phyloP scores from a whole-genome alignment of 2,888 invertebrate genomes.

The Hirtodrosophila histrioides region DNA sequence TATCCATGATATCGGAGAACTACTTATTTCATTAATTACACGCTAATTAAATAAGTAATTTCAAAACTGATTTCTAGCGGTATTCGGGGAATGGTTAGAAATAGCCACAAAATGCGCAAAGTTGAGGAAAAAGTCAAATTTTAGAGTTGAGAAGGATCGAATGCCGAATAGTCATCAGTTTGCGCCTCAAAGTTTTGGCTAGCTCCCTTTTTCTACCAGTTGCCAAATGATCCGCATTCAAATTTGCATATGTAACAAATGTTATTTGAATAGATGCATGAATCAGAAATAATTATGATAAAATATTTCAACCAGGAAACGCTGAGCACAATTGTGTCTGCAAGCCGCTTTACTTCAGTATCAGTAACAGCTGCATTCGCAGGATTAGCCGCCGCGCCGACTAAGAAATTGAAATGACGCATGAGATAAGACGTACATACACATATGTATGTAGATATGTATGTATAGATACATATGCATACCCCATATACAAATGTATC shows the following conservation, averaged over 20 bases:
- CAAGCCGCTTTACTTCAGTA: constrained; percentile 11
- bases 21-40: too few relatives aligned
- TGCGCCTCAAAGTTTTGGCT: background rate
- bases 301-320: background rate
- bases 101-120: too few relatives aligned
- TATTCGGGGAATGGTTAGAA: too few relatives aligned
- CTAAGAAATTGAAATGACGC: constrained; percentile 41
- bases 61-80: too few relatives aligned
- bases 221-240: constrained; percentile 3
- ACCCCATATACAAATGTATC: constrained; percentile 5
- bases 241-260: constrained; percentile 6
- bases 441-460: too few relatives aligned
- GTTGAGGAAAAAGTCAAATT: too few relatives aligned
- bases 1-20: too few relatives aligned
- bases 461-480: constrained; percentile 12
- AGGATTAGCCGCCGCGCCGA: constrained; percentile 10
- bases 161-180: too few relatives aligned
- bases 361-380: constrained; percentile 14
- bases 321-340: background rate
- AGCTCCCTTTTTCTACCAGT: constrained; percentile 13
- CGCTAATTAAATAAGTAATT: too few relatives aligned
- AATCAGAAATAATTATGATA: constrained; percentile 29
- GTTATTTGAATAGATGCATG: constrained; percentile 12
- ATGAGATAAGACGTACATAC: constrained; percentile 46
- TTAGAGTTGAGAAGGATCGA: too few relatives aligned